Conservation (phyloP, 2,113 vertebrate genomes). For the Heptranchias perlo region DNA sequence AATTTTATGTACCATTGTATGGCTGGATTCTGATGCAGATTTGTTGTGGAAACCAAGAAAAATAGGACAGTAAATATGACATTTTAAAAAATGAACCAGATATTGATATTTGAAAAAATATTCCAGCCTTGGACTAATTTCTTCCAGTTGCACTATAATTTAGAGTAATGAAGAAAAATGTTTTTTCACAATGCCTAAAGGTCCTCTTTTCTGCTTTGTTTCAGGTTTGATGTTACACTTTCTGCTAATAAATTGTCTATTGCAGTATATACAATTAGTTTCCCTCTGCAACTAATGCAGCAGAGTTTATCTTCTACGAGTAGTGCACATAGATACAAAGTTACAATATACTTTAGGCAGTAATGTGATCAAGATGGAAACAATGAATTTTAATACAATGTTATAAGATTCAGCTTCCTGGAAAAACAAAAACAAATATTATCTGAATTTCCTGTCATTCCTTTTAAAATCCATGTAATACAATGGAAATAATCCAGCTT, state of each 20-base stretch:
- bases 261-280: not conserved
- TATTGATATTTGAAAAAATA: not conserved
- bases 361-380: not conserved
- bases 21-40: slow-evolving; percentile 17
- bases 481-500: not conserved
- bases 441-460: not conserved
- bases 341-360: not conserved
- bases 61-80: not conserved
- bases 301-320: not conserved
- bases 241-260: not conserved
- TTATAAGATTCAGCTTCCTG: not conserved
- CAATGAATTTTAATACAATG: not conserved
- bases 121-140: not conserved
- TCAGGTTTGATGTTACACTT: slow-evolving; percentile 33
- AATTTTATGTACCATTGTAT: not conserved
- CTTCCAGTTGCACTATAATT: not conserved
- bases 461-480: not conserved
- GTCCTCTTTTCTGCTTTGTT: slow-evolving; percentile 30
- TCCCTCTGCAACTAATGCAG: not conserved
- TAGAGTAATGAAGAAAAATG: slow-evolving; percentile 24
- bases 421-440: not conserved
- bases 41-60: not conserved
- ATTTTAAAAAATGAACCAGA: not conserved
- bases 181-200: slow-evolving; percentile 27
- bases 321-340: not conserved